phyloP scores from a whole-genome alignment of 1,140 invertebrate species.

The Drosophila simulans region DNA sequence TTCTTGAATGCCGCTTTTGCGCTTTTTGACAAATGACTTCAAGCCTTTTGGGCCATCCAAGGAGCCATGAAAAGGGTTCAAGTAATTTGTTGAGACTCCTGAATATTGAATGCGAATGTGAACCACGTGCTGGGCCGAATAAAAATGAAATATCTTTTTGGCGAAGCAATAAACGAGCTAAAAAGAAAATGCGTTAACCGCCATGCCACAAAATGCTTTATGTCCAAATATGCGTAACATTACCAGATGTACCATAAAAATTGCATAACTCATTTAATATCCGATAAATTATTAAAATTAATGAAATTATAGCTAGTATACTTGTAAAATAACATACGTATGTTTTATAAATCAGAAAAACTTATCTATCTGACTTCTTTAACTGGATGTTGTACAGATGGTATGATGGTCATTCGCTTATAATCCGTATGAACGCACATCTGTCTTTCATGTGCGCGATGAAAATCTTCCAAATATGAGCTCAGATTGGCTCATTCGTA shows the following conservation, averaged over 20 bases:
- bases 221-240: slow-evolving; percentile 1
- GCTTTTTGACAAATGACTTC: slow-evolving; percentile 82
- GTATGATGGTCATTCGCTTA: slow-evolving; percentile 3
- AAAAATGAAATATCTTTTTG: slow-evolving; percentile 68
- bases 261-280: slow-evolving; percentile 40
- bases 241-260: slow-evolving; percentile 28
- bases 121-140: slow-evolving; percentile 48
- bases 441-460: slow-evolving; percentile 34
- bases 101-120: slow-evolving; percentile 77
- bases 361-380: neutral
- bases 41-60: slow-evolving; percentile 68
- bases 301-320: too few relatives aligned
- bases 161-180: slow-evolving; percentile 17
- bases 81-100: slow-evolving; percentile 80
- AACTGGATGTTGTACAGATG: neutral
- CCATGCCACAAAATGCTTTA: slow-evolving; percentile 30
- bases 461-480: slow-evolving; percentile 33
- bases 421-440: slow-evolving; percentile 17
- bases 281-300: neutral
- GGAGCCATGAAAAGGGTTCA: slow-evolving; percentile 73
- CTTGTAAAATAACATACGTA: too few relatives aligned
- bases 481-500: slow-evolving; percentile 16
- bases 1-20: slow-evolving; percentile 61
- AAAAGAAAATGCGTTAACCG: slow-evolving; percentile 17
- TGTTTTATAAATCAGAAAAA: too few relatives aligned